Evolutionary conservation across 2,113 vertebrate species (phyloP).

Genomic region (Bettongia penicillata): DNA sequence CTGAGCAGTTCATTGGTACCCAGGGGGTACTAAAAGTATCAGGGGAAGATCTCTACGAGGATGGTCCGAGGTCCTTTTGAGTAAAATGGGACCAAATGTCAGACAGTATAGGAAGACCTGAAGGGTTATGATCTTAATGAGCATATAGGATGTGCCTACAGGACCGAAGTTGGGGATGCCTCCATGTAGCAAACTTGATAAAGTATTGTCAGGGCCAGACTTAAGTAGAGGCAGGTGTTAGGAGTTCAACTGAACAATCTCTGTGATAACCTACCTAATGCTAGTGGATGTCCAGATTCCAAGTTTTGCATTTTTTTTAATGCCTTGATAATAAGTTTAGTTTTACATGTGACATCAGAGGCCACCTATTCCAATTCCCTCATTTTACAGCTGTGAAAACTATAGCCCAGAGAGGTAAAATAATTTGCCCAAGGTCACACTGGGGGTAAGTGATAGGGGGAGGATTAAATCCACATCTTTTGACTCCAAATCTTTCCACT

Average conservation of each 20-base stretch:
- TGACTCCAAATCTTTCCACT: neutral
- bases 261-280: neutral
- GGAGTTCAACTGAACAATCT: neutral
- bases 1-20: neutral
- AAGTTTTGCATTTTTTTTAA: neutral
- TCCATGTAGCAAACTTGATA: neutral
- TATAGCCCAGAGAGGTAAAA: neutral
- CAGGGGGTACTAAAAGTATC: neutral
- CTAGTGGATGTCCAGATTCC: neutral
- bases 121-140: neutral
- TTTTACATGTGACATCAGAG: neutral
- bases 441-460: neutral
- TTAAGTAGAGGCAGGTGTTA: neutral
- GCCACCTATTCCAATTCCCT: neutral
- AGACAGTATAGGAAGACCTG: neutral
- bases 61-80: neutral
- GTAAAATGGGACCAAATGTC: too few relatives aligned
- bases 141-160: neutral
- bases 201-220: neutral
- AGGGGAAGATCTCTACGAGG: neutral
- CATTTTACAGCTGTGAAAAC: neutral
- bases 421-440: neutral
- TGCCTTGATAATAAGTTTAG: neutral
- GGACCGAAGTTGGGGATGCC: neutral
- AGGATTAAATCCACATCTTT: neutral